phyloP scores from a whole-genome alignment of 2,888 invertebrate genomes.

The Leptopterna dolabrata region DNA sequence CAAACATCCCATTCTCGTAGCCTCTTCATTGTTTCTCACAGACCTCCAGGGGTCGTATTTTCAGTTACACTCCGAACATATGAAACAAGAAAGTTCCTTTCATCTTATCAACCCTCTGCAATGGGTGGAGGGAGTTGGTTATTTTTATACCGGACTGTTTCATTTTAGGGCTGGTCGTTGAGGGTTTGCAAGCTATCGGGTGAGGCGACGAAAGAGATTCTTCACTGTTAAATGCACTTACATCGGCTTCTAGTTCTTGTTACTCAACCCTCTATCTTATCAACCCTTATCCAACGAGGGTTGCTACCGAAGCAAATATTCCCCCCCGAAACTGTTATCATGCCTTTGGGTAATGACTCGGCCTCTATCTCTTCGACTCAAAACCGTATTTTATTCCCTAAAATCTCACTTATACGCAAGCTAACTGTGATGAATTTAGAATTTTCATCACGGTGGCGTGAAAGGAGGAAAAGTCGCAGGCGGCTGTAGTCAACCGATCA shows the following conservation, averaged over 20 bases:
- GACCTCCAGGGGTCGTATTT: neutral
- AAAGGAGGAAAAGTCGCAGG: too few relatives aligned
- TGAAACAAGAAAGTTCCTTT: neutral
- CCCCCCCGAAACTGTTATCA: neutral
- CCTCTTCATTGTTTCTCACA: neutral
- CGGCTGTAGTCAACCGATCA: too few relatives aligned
- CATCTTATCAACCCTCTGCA: conserved; percentile 1
- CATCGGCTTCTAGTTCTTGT: neutral
- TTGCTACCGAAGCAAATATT: neutral
- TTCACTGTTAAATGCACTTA: neutral
- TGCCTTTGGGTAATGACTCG: neutral
- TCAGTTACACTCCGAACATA: neutral
- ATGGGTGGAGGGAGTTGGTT: neutral
- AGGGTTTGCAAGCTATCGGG: neutral
- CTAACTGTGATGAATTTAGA: neutral
- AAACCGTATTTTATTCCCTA: neutral
- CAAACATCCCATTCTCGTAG: neutral
- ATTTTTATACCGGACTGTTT: conserved; percentile 27
- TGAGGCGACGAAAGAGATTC: neutral
- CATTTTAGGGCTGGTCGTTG: neutral
- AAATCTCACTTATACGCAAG: neutral
- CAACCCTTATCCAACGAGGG: neutral
- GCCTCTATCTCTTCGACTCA: neutral
- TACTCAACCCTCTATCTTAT: neutral
- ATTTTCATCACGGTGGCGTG: too few relatives aligned